Percentiles rank a stretch among this genome's conserved stretches.
Evolutionary conservation across 2,113 vertebrate genomes (phyloP).

Genomic region (Tachysurus fulvidraco): DNA sequence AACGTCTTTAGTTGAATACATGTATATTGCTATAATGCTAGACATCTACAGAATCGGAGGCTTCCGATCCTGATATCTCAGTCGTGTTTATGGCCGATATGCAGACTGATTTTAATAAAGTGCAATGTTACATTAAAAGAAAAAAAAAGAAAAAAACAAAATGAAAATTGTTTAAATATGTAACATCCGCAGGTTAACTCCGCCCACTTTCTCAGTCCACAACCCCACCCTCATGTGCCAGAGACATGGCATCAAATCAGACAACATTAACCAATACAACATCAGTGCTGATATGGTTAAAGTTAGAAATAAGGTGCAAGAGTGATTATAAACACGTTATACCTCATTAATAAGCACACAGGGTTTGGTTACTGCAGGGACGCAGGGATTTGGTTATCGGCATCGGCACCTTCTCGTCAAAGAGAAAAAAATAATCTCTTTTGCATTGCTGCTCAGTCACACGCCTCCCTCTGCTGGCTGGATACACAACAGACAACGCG

Average conservation of each 20-base stretch:
- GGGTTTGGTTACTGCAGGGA: constrained; percentile 73
- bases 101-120: constrained; percentile 41
- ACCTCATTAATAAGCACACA: constrained; percentile 67
- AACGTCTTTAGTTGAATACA: constrained; percentile 29
- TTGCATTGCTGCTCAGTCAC: background rate
- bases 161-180: constrained; percentile 9
- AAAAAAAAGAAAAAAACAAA: background rate
- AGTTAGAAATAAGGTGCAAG: constrained; percentile 74
- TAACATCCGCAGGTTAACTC: background rate
- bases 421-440: too few species aligned
- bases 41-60: background rate
- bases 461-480: constrained; percentile 37
- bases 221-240: constrained; percentile 18
- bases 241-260: constrained; percentile 32
- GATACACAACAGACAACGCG: background rate
- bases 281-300: constrained; percentile 70
- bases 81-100: constrained; percentile 29
- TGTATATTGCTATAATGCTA: constrained; percentile 39
- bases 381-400: constrained; percentile 74
- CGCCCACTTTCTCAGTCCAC: constrained; percentile 41
- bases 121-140: constrained; percentile 39
- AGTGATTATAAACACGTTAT: constrained; percentile 69
- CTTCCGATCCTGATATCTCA: constrained; percentile 16
- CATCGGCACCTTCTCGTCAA: background rate
- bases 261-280: constrained; percentile 60